Conservation (phyloP, 2,113 vertebrate species). For the Perca flavescens region DNA sequence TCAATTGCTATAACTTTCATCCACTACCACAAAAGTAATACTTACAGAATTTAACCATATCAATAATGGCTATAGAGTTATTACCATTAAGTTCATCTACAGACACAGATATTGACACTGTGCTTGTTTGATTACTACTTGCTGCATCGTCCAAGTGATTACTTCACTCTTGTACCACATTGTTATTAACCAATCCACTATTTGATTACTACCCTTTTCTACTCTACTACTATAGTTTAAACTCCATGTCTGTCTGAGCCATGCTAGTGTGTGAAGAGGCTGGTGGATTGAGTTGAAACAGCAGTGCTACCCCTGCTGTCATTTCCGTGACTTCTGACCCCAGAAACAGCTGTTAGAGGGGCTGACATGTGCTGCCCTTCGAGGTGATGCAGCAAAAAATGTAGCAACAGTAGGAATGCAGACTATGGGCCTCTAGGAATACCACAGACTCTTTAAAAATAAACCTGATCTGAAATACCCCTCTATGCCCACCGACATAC, state of each 20-base stretch:
- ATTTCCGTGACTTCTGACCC: slow-evolving; percentile 65
- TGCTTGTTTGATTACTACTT: not conserved
- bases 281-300: slow-evolving; percentile 35
- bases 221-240: not conserved
- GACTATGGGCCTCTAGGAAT: slow-evolving; percentile 21
- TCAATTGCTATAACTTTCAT: not conserved
- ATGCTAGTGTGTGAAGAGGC: not conserved
- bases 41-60: not conserved
- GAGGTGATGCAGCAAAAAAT: slow-evolving; percentile 47
- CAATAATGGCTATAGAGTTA: not conserved
- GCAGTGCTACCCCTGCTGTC: slow-evolving; percentile 42
- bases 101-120: not conserved
- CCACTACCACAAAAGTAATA: not conserved
- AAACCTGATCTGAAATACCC: slow-evolving; percentile 34
- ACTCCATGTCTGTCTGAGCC: not conserved
- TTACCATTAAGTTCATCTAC: not conserved
- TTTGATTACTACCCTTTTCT: no score
- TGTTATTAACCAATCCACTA: not conserved
- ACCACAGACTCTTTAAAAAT: slow-evolving; percentile 52
- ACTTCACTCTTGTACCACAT: not conserved
- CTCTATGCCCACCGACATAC: not conserved
- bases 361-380: slow-evolving; percentile 46
- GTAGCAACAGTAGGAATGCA: slow-evolving; percentile 33
- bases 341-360: slow-evolving; percentile 60
- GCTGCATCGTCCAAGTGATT: not conserved